A percentile compares a stretch with the other conserved stretches of the same genome.
These are phyloP conservation scores for Limenitis camilla DNA, from an alignment of 2,888 invertebrate species.

Conservation along the genomic window DNA sequence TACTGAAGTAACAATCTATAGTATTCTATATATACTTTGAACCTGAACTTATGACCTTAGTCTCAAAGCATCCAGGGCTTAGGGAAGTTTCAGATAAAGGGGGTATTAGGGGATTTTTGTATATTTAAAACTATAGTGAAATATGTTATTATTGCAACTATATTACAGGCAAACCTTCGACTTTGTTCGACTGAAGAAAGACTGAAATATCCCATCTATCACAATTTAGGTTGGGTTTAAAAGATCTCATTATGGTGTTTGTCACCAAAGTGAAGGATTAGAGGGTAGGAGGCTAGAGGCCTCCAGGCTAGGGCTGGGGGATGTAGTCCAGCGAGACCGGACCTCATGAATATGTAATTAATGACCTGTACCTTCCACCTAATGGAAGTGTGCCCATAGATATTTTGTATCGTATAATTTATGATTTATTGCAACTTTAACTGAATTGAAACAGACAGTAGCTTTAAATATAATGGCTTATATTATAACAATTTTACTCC, in stretches of 20 bases:
- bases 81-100: too few relatives aligned
- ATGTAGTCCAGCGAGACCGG: background rate
- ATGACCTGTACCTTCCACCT: constrained; percentile 9
- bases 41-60: too few relatives aligned
- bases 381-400: constrained; percentile 7
- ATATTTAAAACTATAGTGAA: too few relatives aligned
- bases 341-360: constrained; percentile 13
- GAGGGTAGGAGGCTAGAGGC: background rate
- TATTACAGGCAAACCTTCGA: too few relatives aligned
- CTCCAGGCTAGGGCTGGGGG: background rate
- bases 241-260: constrained; percentile 3
- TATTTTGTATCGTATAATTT: constrained; percentile 6
- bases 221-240: background rate
- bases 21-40: too few relatives aligned
- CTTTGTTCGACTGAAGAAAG: too few relatives aligned
- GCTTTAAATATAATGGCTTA: background rate
- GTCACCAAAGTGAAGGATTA: constrained; percentile 7
- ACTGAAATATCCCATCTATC: background rate
- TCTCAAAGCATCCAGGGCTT: too few relatives aligned
- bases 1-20: too few relatives aligned
- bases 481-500: too few relatives aligned
- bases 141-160: too few relatives aligned
- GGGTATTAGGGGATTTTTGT: too few relatives aligned
- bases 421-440: constrained; percentile 2
- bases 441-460: background rate